Conservation (phyloP, 2,888 invertebrate species). For the Eurytoma californica region DNA sequence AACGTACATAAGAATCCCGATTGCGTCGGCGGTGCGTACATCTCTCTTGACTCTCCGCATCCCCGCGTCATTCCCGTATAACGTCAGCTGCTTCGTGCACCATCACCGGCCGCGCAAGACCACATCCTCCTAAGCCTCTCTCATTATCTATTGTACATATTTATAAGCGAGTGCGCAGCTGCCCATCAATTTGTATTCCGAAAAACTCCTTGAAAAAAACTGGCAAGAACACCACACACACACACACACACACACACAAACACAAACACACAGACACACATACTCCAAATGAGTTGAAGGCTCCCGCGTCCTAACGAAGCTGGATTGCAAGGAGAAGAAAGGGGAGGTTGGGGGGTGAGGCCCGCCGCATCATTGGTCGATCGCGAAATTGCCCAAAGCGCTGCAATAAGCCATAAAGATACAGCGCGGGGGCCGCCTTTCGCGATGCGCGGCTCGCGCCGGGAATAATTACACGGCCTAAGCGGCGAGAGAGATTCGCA, state of each 20-base stretch:
- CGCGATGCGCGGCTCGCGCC: conserved; percentile 60
- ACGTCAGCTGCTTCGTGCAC: not conserved
- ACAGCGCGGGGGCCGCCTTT: conserved; percentile 52
- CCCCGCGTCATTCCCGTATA: no score
- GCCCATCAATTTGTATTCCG: conserved; percentile 40
- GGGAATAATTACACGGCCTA: conserved; percentile 64
- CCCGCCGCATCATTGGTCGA: conserved; percentile 30
- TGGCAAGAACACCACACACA: no score
- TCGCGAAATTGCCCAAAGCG: conserved; percentile 70
- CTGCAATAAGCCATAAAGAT: conserved; percentile 73
- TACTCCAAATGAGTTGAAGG: no score
- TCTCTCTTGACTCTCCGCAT: no score
- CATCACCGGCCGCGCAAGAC: no score
- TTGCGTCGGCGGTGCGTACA: no score
- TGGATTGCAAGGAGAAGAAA: not conserved
- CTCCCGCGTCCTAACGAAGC: no score
- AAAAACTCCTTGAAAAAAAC: no score
- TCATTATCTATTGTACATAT: conserved; percentile 24
- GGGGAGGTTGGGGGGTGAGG: not conserved
- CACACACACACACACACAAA: no score
- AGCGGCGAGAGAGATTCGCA: conserved; percentile 7
- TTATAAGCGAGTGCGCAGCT: conserved; percentile 30
- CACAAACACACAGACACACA: no score
- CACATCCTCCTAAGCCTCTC: conserved; percentile 6
- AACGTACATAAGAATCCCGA: no score